Percentiles rank a stretch among this genome's conserved stretches.
These are phyloP conservation scores for Streptopelia turtur DNA, from an alignment of 2,797 vertebrate species.

Conservation along the genomic window DNA sequence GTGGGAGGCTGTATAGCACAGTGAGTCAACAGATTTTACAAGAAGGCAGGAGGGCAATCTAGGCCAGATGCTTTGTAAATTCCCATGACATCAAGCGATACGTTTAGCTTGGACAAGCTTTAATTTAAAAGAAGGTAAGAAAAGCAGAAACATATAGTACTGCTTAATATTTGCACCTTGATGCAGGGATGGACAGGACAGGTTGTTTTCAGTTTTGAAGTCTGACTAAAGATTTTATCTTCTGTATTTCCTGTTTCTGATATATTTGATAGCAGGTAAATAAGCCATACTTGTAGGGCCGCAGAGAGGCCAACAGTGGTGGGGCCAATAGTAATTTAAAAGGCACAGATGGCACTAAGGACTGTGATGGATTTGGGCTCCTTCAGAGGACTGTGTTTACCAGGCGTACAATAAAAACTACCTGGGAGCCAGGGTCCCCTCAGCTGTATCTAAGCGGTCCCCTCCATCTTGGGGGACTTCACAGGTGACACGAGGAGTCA, in stretches of 20 bases:
- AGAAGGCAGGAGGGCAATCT: background rate
- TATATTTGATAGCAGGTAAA: background rate
- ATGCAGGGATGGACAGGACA: background rate
- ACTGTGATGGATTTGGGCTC: background rate
- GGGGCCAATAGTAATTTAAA: background rate
- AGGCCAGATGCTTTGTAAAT: background rate
- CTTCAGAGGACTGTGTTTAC: background rate
- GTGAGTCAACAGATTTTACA: background rate
- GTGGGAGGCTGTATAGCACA: background rate
- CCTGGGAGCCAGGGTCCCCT: background rate
- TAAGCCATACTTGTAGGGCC: background rate
- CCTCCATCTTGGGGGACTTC: background rate
- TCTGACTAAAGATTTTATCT: background rate
- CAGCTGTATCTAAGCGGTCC: background rate
- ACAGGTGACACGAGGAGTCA: background rate
- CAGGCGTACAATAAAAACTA: background rate
- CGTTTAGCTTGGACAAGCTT: background rate
- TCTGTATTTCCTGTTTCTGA: background rate
- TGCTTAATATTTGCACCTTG: background rate
- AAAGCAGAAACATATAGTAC: background rate
- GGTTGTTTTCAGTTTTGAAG: background rate
- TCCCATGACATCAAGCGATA: background rate
- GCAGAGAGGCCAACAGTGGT: background rate
- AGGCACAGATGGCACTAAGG: background rate
- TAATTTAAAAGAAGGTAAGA: background rate